Conservation (phyloP, 2,888 invertebrate species). For the Tanytarsus gracilentus region DNA sequence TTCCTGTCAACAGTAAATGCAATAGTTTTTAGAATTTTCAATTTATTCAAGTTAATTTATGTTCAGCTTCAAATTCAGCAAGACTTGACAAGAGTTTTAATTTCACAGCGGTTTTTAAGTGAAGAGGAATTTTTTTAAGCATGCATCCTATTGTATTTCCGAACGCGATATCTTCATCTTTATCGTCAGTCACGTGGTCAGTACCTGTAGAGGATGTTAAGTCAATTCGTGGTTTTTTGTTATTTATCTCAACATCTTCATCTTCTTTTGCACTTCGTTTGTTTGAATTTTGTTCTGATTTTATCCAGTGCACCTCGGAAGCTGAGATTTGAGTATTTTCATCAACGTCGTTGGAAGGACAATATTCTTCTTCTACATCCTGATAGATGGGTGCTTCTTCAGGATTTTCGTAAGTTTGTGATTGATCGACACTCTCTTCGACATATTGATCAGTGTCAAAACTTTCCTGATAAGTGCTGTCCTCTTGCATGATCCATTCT, state of each 20-base stretch:
- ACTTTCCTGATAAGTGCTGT: background rate
- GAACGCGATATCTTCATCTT: slow-evolving; percentile 17
- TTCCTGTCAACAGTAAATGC: background rate
- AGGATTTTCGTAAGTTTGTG: background rate
- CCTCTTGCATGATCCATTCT: background rate
- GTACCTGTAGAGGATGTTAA: background rate
- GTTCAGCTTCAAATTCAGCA: slow-evolving; percentile 19
- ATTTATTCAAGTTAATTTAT: slow-evolving; percentile 9
- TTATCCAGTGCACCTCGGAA: background rate
- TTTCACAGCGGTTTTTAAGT: slow-evolving; percentile 11
- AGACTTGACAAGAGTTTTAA: slow-evolving; percentile 6
- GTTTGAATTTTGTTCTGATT: background rate
- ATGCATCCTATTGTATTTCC: slow-evolving; percentile 15
- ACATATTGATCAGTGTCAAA: background rate
- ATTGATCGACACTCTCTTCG: background rate
- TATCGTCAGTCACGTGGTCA: background rate
- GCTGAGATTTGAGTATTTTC: too few relatives aligned
- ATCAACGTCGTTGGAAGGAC: too few relatives aligned
- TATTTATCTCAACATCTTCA: background rate
- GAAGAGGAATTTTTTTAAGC: slow-evolving; percentile 17
- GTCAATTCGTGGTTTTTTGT: background rate
- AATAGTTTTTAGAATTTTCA: background rate
- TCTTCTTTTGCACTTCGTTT: background rate
- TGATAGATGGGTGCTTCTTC: background rate
- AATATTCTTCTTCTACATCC: background rate